These are phyloP conservation scores for Rana temporaria DNA, from an alignment of 2,113 vertebrate species.

Conservation along the genomic window DNA sequence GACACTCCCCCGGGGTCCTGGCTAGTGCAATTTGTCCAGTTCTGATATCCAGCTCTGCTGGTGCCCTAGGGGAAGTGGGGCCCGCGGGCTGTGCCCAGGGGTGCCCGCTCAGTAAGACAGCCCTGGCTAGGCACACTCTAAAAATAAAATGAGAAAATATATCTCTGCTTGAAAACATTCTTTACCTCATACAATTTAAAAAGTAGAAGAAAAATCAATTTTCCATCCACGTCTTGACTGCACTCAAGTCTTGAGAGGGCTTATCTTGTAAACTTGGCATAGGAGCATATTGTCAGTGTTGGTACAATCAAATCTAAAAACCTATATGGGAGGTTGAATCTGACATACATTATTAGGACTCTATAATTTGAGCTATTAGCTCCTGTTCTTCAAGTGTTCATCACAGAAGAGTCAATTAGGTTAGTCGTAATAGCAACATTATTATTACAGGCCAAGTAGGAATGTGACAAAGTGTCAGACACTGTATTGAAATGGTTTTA, in stretches of 20 bases:
- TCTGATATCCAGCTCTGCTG: no score
- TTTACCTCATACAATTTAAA: constrained; percentile 35
- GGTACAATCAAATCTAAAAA: constrained; percentile 40
- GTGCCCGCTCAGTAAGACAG: no score
- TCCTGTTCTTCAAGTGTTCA: constrained; percentile 28
- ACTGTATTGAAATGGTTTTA: neutral
- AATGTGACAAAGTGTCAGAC: neutral
- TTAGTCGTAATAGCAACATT: neutral
- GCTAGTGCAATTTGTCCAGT: no score
- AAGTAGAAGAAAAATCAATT: constrained; percentile 41
- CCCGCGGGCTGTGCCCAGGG: no score
- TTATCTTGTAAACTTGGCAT: constrained; percentile 46
- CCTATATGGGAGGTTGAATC: constrained; percentile 32
- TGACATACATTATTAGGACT: constrained; percentile 34
- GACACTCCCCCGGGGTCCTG: no score
- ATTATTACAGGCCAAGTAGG: neutral
- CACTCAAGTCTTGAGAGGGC: constrained; percentile 44
- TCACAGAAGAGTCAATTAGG: constrained; percentile 14
- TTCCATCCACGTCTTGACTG: constrained; percentile 19
- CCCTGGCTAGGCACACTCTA: neutral
- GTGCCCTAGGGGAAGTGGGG: no score
- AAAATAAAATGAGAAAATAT: constrained; percentile 7
- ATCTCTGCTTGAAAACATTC: constrained; percentile 33
- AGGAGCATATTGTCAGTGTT: constrained; percentile 40
- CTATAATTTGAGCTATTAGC: constrained; percentile 43